Evolutionary conservation across 2,797 vertebrate species (phyloP), one percentile per base, ranked within the genome.

Genomic region (Poecilia wingei): DNA sequence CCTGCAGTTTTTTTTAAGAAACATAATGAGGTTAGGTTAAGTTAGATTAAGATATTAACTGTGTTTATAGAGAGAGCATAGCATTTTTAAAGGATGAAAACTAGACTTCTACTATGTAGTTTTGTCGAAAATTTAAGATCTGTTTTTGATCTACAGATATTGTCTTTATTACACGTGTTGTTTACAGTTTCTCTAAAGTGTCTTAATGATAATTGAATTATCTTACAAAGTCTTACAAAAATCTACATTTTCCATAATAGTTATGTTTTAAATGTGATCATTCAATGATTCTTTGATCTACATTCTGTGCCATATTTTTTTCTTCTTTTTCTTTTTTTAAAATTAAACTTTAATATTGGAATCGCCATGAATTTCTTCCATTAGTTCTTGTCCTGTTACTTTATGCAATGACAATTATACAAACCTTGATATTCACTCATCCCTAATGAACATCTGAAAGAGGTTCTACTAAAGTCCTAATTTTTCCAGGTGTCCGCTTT

Each of bases 1-100:
- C 93, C 89, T 94, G 89, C 83, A 91, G 88, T 88, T 90, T 45
- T 72, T 72, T 41, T 72, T 84, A 87, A 90, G 72, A 88, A 83
- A 79, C 86, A 90, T 92, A 81, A 88, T 91, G 76, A 89, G 78
- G 87, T 85, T 89, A 77, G 83, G 90, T 79, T 76, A 80, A 88
- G 86, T 85, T 89, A 77, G 82, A 90, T 80, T 77, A 76, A 86
- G 86, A 89, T 61, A 28, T 14, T 82, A 84, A 61, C n/a, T 79
- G 75, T 86, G 90, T 90, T 86, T 1, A 77, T 71, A 70, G 87
- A 71, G 4, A 64, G 76, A 66, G 70, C 83, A 70, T 88, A 89
- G 14, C 0, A 31, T 89, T 91, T 91, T 87, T 6, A 77, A 85
- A 80, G 57, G 66, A 74, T 74, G 74, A 13, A 66, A 39, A 39